Percentiles rank a stretch among this genome's conserved stretches.
These are phyloP conservation scores for Chiroxiphia lanceolata DNA, from an alignment of 2,797 vertebrate genomes.

Conservation along the genomic window DNA sequence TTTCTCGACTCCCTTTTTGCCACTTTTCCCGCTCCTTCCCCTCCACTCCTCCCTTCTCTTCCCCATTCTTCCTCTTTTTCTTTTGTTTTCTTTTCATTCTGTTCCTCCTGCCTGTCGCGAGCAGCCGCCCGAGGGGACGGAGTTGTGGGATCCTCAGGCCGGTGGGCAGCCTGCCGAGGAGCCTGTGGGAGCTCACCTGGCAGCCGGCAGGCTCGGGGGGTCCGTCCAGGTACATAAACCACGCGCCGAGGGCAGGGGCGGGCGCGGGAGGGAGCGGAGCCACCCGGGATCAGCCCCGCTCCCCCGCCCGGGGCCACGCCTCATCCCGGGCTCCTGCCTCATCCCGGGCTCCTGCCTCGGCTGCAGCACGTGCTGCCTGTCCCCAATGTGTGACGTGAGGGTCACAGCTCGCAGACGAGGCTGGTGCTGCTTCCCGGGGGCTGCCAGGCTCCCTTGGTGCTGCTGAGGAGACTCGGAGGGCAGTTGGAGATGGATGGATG, in stretches of 20 bases:
- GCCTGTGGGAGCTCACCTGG: slow-evolving; percentile 88
- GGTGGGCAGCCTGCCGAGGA: slow-evolving; percentile 88
- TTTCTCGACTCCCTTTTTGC: slow-evolving; percentile 42
- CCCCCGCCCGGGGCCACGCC: background rate
- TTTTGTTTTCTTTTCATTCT: slow-evolving; percentile 63
- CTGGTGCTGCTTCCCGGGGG: background rate
- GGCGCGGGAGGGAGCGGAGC: background rate
- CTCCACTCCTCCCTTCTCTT: slow-evolving; percentile 62
- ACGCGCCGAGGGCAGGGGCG: background rate
- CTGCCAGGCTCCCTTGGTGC: background rate
- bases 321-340: background rate
- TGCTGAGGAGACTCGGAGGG: background rate
- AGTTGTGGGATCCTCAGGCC: slow-evolving; percentile 88
- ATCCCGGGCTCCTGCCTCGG: background rate
- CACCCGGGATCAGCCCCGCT: background rate
- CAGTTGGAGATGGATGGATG: background rate
- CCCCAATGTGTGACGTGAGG: accelerated
- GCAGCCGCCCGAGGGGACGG: slow-evolving; percentile 89
- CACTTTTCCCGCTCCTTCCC: background rate
- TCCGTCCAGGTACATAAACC: slow-evolving; percentile 87
- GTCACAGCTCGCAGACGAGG: accelerated
- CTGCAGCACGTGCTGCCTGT: background rate
- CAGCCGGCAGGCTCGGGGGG: slow-evolving; percentile 90
- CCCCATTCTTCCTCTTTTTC: slow-evolving; percentile 37
- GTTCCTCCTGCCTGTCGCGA: slow-evolving; percentile 49